These are phyloP conservation scores for Aphelenchoides avenae DNA, from an alignment of 1,140 invertebrate genomes.

Conservation along the genomic window DNA sequence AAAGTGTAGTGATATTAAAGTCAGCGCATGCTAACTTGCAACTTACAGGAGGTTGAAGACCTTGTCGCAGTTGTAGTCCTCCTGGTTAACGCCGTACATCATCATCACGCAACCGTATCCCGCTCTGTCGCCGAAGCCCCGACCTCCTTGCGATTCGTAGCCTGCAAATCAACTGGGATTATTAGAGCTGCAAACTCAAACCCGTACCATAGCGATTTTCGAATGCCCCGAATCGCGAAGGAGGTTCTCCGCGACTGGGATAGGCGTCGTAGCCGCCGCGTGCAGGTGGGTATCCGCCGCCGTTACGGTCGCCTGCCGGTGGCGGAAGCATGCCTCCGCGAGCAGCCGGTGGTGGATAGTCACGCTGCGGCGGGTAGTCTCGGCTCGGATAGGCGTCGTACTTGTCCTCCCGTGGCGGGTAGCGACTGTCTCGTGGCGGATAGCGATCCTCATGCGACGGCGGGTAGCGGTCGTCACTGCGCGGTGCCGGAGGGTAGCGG, in stretches of 20 bases:
- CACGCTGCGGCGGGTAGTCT: neutral
- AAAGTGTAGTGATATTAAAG: too few species aligned
- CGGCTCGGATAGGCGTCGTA: conserved; percentile 1
- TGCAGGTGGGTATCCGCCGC: neutral
- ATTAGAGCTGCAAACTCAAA: conserved; percentile 20
- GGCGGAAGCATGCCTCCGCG: neutral
- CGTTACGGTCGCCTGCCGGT: neutral
- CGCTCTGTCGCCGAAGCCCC: conserved; percentile 17
- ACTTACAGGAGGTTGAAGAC: conserved; percentile 99
- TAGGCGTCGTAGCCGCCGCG: neutral
- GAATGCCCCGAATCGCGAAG: conserved; percentile 1
- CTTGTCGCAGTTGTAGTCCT: conserved; percentile 88
- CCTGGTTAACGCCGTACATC: conserved; percentile 89
- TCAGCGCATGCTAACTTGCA: too few species aligned
- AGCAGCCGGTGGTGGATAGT: neutral
- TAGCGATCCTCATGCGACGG: neutral
- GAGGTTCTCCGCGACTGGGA: neutral
- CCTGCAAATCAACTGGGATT: conserved; percentile 8
- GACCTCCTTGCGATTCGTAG: conserved; percentile 2
- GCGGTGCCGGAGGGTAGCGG: neutral
- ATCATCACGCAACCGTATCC: conserved; percentile 79
- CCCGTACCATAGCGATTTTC: conserved; percentile 11
- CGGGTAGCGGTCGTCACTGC: too few species aligned
- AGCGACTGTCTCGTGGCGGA: neutral
- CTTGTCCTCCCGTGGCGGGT: neutral